Base-by-base conservation (phyloP, 1,140 invertebrate species). In the Drosophila navojoa region DNA sequence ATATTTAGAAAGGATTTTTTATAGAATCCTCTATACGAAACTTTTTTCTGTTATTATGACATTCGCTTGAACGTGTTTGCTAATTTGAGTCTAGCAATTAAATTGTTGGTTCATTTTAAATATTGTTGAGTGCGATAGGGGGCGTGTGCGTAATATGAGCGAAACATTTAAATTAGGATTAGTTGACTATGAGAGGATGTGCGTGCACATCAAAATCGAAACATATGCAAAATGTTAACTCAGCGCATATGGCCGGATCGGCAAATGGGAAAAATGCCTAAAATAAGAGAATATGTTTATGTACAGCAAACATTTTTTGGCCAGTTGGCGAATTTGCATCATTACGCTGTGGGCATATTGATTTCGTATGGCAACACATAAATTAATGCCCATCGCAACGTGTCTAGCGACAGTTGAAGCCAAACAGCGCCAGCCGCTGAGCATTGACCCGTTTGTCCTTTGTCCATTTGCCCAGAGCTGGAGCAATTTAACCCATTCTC, bases 131-230 rank as follows among this genome's bases (percentile, higher is more conserved):
- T 59, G 50, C 16, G 16, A 25, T 40, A 62, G n/a, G 9, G 15
- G 32, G n/a, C 40, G 47, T 52, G 49, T 45, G 35, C 32, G 58
- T 59, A 42, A 61, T 64, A 15, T 32, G 42, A 60, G 59, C 29
- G 25, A 62, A 77, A 71, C 76, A 86, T 87, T 87, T 89, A 79
- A 82, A 82, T 89, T 77, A 74, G 76, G 79, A 82, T 82, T 82
- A 89, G 68, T 77, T 76, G 45, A 62, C 59, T 69, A 55, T 45
- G 16, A 16, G 16, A 16, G 29, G n/a, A 38, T 81, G 75, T 75
- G 77, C 58, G 63, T 75, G 77, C 52, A 75, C 60, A 71, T 80
- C 72, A 75, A 82, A 82, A 82, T 79, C 64, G 29, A 66, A 75
- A 67, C 67, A 75, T 77, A 75, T 75, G 76, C 66, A 75, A 71